A percentile compares a stretch with the other conserved stretches of the same genome.
Evolutionary conservation across 2,797 vertebrate genomes (phyloP).

Genomic region (Acridotheres tristis): DNA sequence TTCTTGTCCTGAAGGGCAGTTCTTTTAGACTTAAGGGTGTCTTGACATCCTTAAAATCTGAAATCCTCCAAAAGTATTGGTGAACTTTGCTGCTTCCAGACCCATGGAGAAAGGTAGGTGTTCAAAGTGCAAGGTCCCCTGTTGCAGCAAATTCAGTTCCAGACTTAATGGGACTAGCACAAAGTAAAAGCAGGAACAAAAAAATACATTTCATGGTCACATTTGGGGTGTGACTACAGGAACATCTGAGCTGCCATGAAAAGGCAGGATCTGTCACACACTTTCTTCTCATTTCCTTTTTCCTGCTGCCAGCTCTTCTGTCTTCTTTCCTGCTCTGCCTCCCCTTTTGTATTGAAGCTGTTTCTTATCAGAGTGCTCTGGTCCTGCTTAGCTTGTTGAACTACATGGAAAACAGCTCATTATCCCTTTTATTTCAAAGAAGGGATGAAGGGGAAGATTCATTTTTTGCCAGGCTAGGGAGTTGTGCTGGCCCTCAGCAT

Average conservation of each 20-base stretch:
- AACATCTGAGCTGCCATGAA: background rate
- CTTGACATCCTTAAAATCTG: background rate
- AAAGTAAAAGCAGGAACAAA: background rate
- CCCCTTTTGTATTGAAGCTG: background rate
- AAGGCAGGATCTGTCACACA: background rate
- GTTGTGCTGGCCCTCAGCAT: background rate
- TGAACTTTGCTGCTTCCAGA: background rate
- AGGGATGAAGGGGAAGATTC: background rate
- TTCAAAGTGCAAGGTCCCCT: accelerated
- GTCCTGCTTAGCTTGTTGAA: background rate
- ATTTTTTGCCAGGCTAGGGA: background rate
- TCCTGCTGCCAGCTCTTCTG: background rate
- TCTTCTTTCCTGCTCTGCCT: background rate
- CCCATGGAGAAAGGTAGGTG: background rate
- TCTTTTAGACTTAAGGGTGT: background rate
- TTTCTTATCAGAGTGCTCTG: background rate
- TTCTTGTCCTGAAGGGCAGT: background rate
- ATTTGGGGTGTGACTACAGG: background rate
- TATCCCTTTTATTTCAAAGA: background rate
- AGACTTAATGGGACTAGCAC: background rate
- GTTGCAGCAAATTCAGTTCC: background rate
- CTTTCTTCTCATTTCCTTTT: background rate
- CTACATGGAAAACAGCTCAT: background rate
- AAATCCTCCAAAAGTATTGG: background rate
- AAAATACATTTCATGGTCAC: background rate